These are phyloP conservation scores for Netelia fuscicornis DNA, from an alignment of 2,888 invertebrate genomes.

Conservation along the genomic window DNA sequence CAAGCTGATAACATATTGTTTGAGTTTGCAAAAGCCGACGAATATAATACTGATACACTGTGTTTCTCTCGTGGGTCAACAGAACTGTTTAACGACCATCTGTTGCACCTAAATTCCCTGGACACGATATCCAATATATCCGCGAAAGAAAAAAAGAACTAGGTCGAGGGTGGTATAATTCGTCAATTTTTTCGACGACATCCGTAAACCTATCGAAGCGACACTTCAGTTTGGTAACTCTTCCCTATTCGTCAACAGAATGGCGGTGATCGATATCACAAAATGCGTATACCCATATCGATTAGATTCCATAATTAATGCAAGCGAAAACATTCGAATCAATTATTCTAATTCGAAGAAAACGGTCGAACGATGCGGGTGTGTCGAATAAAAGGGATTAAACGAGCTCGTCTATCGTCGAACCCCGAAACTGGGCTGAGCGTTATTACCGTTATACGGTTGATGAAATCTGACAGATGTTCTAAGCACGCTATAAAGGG, in stretches of 20 bases:
- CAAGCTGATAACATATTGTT: conserved; percentile 7
- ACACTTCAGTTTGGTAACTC: not conserved
- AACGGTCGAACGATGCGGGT: conserved; percentile 29
- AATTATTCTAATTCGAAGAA: not conserved
- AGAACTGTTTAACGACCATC: conserved; percentile 45
- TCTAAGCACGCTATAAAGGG: not conserved
- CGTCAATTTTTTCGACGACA: not conserved
- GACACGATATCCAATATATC: conserved; percentile 16
- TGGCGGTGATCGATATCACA: conserved; percentile 14
- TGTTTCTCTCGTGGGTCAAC: not conserved
- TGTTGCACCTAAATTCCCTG: conserved; percentile 45
- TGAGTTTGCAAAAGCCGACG: not conserved
- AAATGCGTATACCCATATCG: conserved; percentile 5
- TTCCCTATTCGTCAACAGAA: not conserved
- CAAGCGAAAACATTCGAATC: not conserved
- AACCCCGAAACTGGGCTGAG: not conserved
- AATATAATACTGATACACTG: not conserved
- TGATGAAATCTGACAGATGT: conserved; percentile 12
- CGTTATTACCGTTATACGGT: not conserved
- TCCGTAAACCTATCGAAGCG: conserved; percentile 1
- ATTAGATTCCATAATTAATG: conserved; percentile 1
- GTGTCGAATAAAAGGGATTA: not conserved
- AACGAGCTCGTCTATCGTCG: not conserved
- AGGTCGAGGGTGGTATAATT: conserved; percentile 19
- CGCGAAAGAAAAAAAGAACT: not conserved